A percentile compares a stretch with the other conserved stretches of the same genome.
phyloP scores from a whole-genome alignment of 1,140 invertebrate species.

The Hyles vespertilio region DNA sequence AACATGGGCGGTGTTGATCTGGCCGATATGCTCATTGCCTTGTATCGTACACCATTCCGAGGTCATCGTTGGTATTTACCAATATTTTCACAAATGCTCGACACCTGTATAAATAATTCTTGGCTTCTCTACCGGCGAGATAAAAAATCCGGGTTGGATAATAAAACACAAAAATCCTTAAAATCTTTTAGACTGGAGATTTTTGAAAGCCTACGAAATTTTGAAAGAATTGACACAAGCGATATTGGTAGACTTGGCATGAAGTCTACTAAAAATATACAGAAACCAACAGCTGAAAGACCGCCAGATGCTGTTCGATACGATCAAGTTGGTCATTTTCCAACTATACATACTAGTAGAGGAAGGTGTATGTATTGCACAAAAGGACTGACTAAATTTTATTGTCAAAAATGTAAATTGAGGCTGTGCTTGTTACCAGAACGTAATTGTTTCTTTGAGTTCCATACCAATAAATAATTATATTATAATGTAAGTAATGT shows the following conservation, averaged over 20 bases:
- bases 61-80: conserved; percentile 29
- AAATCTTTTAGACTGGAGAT: conserved; percentile 4
- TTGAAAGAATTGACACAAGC: conserved; percentile 2
- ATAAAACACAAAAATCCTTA: neutral
- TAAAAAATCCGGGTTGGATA: neutral
- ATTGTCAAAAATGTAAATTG: no score
- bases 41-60: conserved; percentile 31
- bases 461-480: no score
- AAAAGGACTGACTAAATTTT: no score
- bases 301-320: neutral
- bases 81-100: conserved; percentile 33
- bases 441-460: no score
- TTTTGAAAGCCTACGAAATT: conserved; percentile 4
- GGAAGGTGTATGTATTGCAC: no score
- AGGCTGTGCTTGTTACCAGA: no score
- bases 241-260: neutral
- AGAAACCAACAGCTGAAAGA: conserved; percentile 1
- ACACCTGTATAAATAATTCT: conserved; percentile 30
- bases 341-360: neutral
- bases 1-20: conserved; percentile 48
- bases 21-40: conserved; percentile 30
- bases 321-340: conserved; percentile 5
- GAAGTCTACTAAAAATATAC: conserved; percentile 2
- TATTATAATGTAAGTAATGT: no score
- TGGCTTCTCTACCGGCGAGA: conserved; percentile 23